Percentiles rank a stretch among this genome's conserved stretches.
phyloP scores from a whole-genome alignment of 2,888 invertebrate species.

The Caenorhabditis imperialis region DNA sequence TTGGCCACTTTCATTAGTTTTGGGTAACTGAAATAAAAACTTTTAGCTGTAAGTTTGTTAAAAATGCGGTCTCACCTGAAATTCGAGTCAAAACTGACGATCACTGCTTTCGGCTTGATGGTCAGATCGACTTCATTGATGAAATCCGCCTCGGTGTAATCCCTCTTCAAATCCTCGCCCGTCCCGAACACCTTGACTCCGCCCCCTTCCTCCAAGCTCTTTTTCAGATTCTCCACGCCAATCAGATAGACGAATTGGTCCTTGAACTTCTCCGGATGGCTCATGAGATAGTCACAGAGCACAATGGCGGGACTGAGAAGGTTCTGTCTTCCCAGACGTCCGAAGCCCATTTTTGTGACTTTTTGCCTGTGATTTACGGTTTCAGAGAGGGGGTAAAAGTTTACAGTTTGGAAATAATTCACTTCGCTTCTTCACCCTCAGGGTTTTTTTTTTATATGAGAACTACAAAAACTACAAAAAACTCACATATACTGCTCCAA shows the following conservation, averaged over 20 bases:
- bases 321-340: conserved; percentile 52
- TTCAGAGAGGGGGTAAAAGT: not conserved
- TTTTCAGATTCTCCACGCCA: conserved; percentile 65
- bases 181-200: conserved; percentile 67
- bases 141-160: conserved; percentile 55
- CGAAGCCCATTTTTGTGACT: conserved; percentile 62
- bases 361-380: conserved; percentile 82
- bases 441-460: too few species aligned
- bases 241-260: conserved; percentile 61
- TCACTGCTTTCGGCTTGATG: conserved; percentile 86
- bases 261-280: conserved; percentile 38
- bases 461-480: not conserved
- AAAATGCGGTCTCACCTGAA: conserved; percentile 72
- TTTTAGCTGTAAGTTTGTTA: not conserved
- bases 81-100: conserved; percentile 93
- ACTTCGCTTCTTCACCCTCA: not conserved
- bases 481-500: conserved; percentile 84
- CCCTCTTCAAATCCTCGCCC: conserved; percentile 58
- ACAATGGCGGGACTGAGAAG: conserved; percentile 71
- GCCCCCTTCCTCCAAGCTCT: conserved; percentile 52
- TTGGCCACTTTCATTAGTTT: conserved; percentile 93
- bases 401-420: not conserved
- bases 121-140: conserved; percentile 57
- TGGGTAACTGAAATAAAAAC: conserved; percentile 81
- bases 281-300: conserved; percentile 61